Base-by-base conservation (phyloP, 2,888 invertebrate genomes). In the Caenorhabditis afra region DNA sequence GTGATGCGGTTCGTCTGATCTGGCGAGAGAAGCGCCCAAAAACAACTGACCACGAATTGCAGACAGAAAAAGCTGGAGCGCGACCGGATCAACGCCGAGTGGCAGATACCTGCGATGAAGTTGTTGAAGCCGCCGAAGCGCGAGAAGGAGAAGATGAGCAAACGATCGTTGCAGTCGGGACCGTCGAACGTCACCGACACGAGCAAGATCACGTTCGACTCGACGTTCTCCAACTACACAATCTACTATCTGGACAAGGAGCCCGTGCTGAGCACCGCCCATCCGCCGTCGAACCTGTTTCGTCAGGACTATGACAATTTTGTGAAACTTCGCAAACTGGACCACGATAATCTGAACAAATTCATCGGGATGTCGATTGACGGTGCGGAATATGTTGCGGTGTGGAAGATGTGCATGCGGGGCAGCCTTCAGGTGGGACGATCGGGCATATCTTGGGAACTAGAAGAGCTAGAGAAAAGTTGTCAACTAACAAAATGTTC, bases 291-390 rank as follows among this genome's bases (percentile, higher is more conserved):
- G 7, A 67, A 64, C 14, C 55, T 83, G 3, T 22, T 64, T n/a
- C 59, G 61, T 7, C n/a, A 59, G 16, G 83, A 83, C 23, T 80
- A 79, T 53, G 83, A 83, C 22, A 65, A 55, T 49, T 81, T 83
- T 58, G 79, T 81, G 45, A 62, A 68, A 55, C 47, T 89, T 59
- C 68, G 87, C 10, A 83, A 87, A 52, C 61, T 89, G 61, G 87
- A 89, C 18, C 85, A 89, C 74, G 86, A 87, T 39, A 89, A 89
- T 70, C 41, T 87, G n/a, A 88, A 89, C 79, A 83, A 84, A 37
- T 90, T 89, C 53, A 68, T 88, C 23, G 89, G 89, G 1, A 18
- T 89, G 37, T 87, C 86, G 18, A 80, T 87, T 22, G 89, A 89
- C 55, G 85, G 81, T 1, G 81, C 85, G 0, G 81, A 81, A 5